A percentile compares a stretch with the other conserved stretches of the same genome.
These are phyloP conservation scores for Eumeta japonica DNA, from an alignment of 1,140 invertebrate genomes.

Conservation along the genomic window DNA sequence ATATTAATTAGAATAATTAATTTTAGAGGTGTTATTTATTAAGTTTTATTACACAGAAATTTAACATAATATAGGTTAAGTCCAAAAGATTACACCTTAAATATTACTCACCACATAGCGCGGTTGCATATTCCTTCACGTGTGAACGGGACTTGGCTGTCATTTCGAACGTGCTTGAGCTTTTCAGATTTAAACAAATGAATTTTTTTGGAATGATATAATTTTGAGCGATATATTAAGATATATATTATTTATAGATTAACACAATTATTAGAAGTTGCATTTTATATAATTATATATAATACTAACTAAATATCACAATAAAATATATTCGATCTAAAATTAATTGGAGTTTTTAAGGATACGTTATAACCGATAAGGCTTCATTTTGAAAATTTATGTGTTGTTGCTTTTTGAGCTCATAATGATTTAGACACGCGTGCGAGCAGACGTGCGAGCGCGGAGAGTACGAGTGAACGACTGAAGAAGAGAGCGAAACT, in stretches of 20 bases:
- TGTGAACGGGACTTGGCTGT: slow-evolving; percentile 52
- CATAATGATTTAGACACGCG: slow-evolving; percentile 43
- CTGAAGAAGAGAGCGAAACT: slow-evolving; percentile 29
- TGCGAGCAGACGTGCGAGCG: slow-evolving; percentile 35
- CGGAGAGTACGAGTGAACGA: slow-evolving; percentile 45
- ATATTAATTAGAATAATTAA: too few relatives aligned
- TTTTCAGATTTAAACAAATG: slow-evolving; percentile 30
- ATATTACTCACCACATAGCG: slow-evolving; percentile 55
- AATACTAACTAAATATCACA: slow-evolving; percentile 55
- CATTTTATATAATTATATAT: slow-evolving; percentile 41
- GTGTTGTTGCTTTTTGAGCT: slow-evolving; percentile 44
- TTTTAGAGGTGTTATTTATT: too few relatives aligned
- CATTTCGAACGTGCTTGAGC: slow-evolving; percentile 35
- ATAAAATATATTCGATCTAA: slow-evolving; percentile 51
- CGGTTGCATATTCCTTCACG: slow-evolving; percentile 58
- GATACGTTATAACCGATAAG: slow-evolving; percentile 54
- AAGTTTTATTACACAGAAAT: too few relatives aligned
- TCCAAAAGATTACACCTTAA: too few relatives aligned
- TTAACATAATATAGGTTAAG: too few relatives aligned
- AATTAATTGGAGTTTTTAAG: slow-evolving; percentile 42
- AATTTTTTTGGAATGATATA: slow-evolving; percentile 54
- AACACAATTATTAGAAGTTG: slow-evolving; percentile 36
- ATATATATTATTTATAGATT: slow-evolving; percentile 30
- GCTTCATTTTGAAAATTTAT: slow-evolving; percentile 56
- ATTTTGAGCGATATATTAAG: slow-evolving; percentile 48